Evolutionary conservation across 1,140 invertebrate genomes (phyloP).

Genomic region (Helicoverpa armigera): DNA sequence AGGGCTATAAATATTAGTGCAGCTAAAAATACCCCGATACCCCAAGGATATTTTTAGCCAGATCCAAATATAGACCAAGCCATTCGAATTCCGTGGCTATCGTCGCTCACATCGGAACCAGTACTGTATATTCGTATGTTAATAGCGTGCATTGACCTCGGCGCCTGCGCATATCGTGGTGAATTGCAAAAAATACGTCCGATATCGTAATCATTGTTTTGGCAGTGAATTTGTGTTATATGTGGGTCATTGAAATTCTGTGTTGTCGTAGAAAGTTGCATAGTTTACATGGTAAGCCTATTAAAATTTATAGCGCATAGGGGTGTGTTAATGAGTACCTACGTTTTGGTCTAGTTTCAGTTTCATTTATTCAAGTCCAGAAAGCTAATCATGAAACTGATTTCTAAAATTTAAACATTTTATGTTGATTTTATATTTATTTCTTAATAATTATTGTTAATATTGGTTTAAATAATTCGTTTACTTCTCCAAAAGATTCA

Average conservation of each 20-base stretch:
- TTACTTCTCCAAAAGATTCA: no score
- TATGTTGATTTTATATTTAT: no score
- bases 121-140: slow-evolving; percentile 18
- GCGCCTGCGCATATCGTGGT: not conserved
- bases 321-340: no score
- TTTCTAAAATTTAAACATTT: no score
- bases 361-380: no score
- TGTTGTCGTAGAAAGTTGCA: slow-evolving; percentile 11
- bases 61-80: not conserved
- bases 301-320: not conserved
- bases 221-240: slow-evolving; percentile 29
- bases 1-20: no score
- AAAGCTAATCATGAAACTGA: no score
- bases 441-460: no score
- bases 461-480: no score
- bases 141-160: slow-evolving; percentile 27
- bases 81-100: slow-evolving; percentile 4
- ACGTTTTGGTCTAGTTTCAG: no score
- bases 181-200: slow-evolving; percentile 23
- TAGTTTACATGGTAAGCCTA: not conserved
- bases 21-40: not conserved
- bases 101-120: slow-evolving; percentile 28
- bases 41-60: not conserved
- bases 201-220: slow-evolving; percentile 39
- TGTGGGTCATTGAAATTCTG: slow-evolving; percentile 21